These are phyloP conservation scores for Ormyrus pomaceus DNA, from an alignment of 2,888 invertebrate genomes.

Conservation along the genomic window DNA sequence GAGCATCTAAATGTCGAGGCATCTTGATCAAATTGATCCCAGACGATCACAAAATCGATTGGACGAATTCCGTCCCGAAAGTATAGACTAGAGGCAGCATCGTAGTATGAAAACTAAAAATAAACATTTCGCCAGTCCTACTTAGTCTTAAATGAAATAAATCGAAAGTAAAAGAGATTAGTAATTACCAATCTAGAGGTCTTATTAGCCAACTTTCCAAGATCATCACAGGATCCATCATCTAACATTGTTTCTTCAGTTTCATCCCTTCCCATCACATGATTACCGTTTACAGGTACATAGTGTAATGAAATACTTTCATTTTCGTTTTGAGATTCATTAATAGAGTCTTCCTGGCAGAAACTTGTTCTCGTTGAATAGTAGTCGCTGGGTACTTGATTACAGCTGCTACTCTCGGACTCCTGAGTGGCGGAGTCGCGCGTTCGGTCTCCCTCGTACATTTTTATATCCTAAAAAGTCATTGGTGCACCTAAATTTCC, in stretches of 20 bases:
- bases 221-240: slow-evolving; percentile 62
- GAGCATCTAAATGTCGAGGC: slow-evolving; percentile 71
- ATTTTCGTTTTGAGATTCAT: slow-evolving; percentile 25
- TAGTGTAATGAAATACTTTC: slow-evolving; percentile 36
- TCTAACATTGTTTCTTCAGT: slow-evolving; percentile 64
- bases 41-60: slow-evolving; percentile 88
- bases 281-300: slow-evolving; percentile 23
- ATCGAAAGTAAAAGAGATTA: background rate
- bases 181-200: slow-evolving; percentile 62
- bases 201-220: slow-evolving; percentile 56
- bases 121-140: background rate
- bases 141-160: no score
- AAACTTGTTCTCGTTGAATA: slow-evolving; percentile 50
- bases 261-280: slow-evolving; percentile 56
- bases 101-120: slow-evolving; percentile 59
- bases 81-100: slow-evolving; percentile 74
- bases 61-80: slow-evolving; percentile 84
- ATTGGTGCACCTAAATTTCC: background rate
- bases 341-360: slow-evolving; percentile 23
- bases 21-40: slow-evolving; percentile 81
- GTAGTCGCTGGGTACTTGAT: slow-evolving; percentile 51
- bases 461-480: slow-evolving; percentile 24
- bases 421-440: slow-evolving; percentile 26
- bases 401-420: slow-evolving; percentile 39
- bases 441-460: slow-evolving; percentile 20